Evolutionary conservation across 1,140 invertebrate genomes (phyloP), one percentile per base, ranked within the genome.

Genomic region (Drosophila pallidifrons): DNA sequence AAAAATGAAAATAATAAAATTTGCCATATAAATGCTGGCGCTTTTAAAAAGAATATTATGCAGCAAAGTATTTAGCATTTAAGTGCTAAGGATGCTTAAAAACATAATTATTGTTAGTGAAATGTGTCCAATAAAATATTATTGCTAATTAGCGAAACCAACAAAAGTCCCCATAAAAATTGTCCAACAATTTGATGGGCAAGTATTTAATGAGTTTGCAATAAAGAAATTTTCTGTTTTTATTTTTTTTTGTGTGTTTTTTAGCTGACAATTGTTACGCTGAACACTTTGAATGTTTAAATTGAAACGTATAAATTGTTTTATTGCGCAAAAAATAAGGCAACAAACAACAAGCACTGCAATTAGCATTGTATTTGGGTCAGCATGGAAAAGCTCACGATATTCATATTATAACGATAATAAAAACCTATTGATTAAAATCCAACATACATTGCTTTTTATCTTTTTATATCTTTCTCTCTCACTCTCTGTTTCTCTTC

Each of bases 121-220:
- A 38, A 38, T 38, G 35, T 25, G 20, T 25, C 35, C 7, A 38
- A 25, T 25, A 32, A 58, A 58, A 67, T 60, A 51, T 52, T 59
- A 32, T 52, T 13, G 25, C 47, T 25, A 60, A 60, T 54, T 54
- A 35, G 51, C 13, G 30, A 41, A 49, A 25, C 0, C 10, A 66
- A 54, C 51, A 54, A 54, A 54, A 35, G 28, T 32, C n/a, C 6
- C 5, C 1, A 35, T 54, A 10, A 35, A 54, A 41, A 47, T 49
- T 46, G 55, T 47, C 30, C 38, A 66, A 43, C 30, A 43, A 43
- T 43, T n/a, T 43, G 41, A 38, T 38, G 8, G 35, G 35, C n/a
- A 67, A 59, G 45, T 60, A 55, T 49, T 60, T 69, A 69, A 69
- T 69, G 55, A 69, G 57, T 69, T 69, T 52, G 57, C 5, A 35